These are phyloP conservation scores for Salmo trutta DNA, from an alignment of 2,797 vertebrate genomes.

Conservation along the genomic window DNA sequence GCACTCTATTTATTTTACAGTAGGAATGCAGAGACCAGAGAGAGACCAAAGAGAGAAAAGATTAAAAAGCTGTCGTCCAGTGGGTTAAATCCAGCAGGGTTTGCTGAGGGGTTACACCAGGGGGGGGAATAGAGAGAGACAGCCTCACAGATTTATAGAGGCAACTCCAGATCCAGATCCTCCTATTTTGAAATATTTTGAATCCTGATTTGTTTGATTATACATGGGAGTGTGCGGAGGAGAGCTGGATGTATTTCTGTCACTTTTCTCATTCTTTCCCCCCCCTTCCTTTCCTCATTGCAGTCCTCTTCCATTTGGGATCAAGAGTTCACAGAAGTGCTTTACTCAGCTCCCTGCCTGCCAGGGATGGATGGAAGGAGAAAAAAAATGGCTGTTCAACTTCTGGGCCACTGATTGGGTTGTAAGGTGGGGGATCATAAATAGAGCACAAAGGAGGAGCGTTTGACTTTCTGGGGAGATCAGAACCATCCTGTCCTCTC, in stretches of 20 bases:
- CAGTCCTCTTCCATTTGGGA: slow-evolving; percentile 18
- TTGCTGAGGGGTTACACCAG: neutral
- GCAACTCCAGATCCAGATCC: slow-evolving; percentile 32
- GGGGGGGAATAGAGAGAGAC: slow-evolving; percentile 14
- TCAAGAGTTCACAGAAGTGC: slow-evolving; percentile 44
- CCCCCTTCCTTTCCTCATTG: neutral
- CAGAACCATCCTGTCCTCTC: neutral
- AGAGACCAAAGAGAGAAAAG: slow-evolving; percentile 50
- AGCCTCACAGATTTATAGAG: slow-evolving; percentile 52
- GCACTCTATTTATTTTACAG: slow-evolving; percentile 78
- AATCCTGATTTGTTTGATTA: slow-evolving; percentile 68
- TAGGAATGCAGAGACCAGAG: slow-evolving; percentile 69
- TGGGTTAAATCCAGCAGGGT: neutral
- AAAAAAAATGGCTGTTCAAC: neutral
- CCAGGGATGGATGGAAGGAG: slow-evolving; percentile 1
- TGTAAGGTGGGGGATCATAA: slow-evolving; percentile 8
- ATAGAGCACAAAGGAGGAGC: slow-evolving; percentile 29
- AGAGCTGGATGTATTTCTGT: slow-evolving; percentile 50
- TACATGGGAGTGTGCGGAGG: slow-evolving; percentile 28
- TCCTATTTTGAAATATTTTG: slow-evolving; percentile 41
- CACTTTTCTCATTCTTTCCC: slow-evolving; percentile 12
- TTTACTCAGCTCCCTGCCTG: slow-evolving; percentile 16
- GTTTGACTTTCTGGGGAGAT: slow-evolving; percentile 27
- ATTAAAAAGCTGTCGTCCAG: neutral
- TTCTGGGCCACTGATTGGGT: slow-evolving; percentile 3